A percentile compares a stretch with the other conserved stretches of the same genome.
phyloP scores from a whole-genome alignment of 2,888 invertebrate genomes.

The Scaptodrosophila latifasciaeformis region DNA sequence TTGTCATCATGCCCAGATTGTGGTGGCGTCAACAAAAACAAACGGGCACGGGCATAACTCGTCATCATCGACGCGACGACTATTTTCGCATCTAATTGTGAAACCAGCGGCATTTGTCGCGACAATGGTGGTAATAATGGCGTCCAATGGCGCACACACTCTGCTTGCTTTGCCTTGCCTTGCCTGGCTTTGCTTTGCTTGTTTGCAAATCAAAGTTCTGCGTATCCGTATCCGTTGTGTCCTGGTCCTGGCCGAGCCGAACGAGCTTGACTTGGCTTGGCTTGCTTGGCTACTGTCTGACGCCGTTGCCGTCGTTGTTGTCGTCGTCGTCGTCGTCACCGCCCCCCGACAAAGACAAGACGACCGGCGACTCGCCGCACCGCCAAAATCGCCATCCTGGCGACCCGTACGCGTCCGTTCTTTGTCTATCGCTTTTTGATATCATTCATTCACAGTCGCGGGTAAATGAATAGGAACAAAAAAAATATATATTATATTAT shows the following conservation, averaged over 20 bases:
- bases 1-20: conserved; percentile 6
- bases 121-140: conserved; percentile 65
- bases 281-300: conserved; percentile 24
- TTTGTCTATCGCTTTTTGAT: neutral
- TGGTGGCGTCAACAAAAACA: conserved; percentile 29
- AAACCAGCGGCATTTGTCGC: conserved; percentile 61
- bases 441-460: too few species aligned
- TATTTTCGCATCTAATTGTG: conserved; percentile 55
- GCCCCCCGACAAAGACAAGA: conserved; percentile 21
- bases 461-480: too few species aligned
- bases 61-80: conserved; percentile 35
- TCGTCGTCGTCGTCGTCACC: neutral
- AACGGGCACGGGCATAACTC: conserved; percentile 24
- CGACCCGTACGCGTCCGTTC: conserved; percentile 3
- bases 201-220: conserved; percentile 57
- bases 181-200: conserved; percentile 29
- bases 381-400: conserved; percentile 49
- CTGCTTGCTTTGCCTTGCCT: conserved; percentile 12
- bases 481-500: too few species aligned
- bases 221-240: conserved; percentile 43
- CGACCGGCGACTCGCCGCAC: conserved; percentile 40
- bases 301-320: conserved; percentile 2
- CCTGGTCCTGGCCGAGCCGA: conserved; percentile 34
- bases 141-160: conserved; percentile 44
- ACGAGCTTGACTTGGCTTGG: too few species aligned